These are phyloP conservation scores for Caenorhabditis briggsae DNA, from an alignment of 1,140 invertebrate genomes.

Conservation along the genomic window DNA sequence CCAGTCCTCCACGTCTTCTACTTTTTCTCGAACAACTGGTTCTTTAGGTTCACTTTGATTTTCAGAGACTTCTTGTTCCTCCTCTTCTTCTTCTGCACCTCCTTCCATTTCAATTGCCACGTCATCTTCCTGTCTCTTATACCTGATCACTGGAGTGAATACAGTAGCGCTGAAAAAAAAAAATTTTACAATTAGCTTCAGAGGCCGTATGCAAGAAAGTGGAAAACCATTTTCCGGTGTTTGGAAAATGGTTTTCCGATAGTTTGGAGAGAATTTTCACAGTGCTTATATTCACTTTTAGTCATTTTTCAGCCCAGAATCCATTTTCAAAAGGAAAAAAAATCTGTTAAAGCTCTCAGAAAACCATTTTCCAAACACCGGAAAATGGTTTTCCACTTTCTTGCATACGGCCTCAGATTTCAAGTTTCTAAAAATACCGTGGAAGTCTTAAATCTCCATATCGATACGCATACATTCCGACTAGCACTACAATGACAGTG, in stretches of 20 bases:
- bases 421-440: background rate
- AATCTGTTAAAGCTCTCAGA: too few relatives aligned
- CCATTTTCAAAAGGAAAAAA: too few relatives aligned
- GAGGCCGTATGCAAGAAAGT: too few relatives aligned
- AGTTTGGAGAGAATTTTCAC: too few relatives aligned
- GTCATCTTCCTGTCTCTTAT: constrained; percentile 3
- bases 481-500: background rate
- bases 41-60: background rate
- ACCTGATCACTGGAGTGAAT: constrained; percentile 11
- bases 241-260: too few relatives aligned
- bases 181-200: too few relatives aligned
- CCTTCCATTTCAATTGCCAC: constrained; percentile 41
- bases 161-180: background rate
- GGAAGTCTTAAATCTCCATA: background rate
- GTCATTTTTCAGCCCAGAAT: too few relatives aligned
- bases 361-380: too few relatives aligned
- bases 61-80: background rate
- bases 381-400: too few relatives aligned
- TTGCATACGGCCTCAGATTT: too few relatives aligned
- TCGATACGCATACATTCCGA: background rate
- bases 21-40: background rate
- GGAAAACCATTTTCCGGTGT: too few relatives aligned
- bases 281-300: too few relatives aligned
- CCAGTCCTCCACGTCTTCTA: background rate
- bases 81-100: background rate